Conservation (phyloP, 2,888 invertebrate genomes). For the Capitulum mitella region DNA sequence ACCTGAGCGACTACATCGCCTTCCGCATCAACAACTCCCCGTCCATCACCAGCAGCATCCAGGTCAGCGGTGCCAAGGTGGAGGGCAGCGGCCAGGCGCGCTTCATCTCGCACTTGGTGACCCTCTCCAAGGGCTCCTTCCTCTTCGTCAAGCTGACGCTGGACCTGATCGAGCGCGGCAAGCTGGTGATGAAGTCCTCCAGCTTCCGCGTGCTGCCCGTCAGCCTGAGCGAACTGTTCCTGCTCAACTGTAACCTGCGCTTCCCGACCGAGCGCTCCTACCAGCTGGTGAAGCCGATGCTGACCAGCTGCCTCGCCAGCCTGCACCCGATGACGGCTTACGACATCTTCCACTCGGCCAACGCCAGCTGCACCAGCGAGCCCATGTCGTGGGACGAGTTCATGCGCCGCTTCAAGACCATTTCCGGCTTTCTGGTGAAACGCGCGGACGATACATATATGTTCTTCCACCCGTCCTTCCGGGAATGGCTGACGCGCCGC, state of each 20-base stretch:
- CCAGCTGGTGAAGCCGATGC: slow-evolving; percentile 77
- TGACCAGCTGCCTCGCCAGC: slow-evolving; percentile 84
- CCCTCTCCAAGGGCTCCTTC: slow-evolving; percentile 79
- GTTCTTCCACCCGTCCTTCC: slow-evolving; percentile 96
- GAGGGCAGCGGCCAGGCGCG: slow-evolving; percentile 44
- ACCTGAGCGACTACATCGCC: slow-evolving; percentile 78
- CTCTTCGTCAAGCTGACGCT: slow-evolving; percentile 83
- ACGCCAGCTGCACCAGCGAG: slow-evolving; percentile 69
- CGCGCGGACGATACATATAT: slow-evolving; percentile 88
- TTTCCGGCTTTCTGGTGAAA: slow-evolving; percentile 75
- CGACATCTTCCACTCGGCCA: slow-evolving; percentile 89
- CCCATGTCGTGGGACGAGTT: slow-evolving; percentile 86
- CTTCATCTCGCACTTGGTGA: slow-evolving; percentile 76
- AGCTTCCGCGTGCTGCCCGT: slow-evolving; percentile 86
- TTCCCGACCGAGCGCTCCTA: slow-evolving; percentile 87
- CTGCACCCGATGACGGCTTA: slow-evolving; percentile 80
- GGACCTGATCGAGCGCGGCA: slow-evolving; percentile 84
- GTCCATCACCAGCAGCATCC: slow-evolving; percentile 69
- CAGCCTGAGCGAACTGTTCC: slow-evolving; percentile 78
- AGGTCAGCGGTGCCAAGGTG: slow-evolving; percentile 38
- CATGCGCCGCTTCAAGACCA: slow-evolving; percentile 41
- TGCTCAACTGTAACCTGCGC: slow-evolving; percentile 78
- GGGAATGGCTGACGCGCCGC: slow-evolving; percentile 89
- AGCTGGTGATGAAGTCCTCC: slow-evolving; percentile 84
- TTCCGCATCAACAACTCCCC: slow-evolving; percentile 70